A percentile compares a stretch with the other conserved stretches of the same genome.
These are phyloP conservation scores for Lepisosteus oculatus DNA, from an alignment of 2,113 vertebrate species.

Conservation along the genomic window DNA sequence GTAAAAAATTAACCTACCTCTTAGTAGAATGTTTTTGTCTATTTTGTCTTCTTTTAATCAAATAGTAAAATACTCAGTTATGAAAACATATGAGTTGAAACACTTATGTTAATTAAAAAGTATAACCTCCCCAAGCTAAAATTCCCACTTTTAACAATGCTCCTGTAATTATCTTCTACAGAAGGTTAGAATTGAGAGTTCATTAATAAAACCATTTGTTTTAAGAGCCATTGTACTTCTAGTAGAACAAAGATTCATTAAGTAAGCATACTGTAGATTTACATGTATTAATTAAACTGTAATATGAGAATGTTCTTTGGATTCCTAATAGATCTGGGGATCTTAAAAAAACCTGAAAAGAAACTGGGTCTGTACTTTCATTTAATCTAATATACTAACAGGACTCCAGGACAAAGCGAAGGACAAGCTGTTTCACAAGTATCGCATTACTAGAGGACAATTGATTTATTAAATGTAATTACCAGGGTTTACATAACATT, in stretches of 20 bases:
- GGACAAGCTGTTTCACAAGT: conserved; percentile 15
- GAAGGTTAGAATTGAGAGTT: conserved; percentile 25
- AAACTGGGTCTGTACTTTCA: conserved; percentile 12
- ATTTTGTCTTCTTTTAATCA: conserved; percentile 26
- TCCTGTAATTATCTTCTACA: conserved; percentile 28
- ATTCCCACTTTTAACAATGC: conserved; percentile 22
- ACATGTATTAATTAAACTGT: conserved; percentile 34
- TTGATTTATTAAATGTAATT: conserved; percentile 38
- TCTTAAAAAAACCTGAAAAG: conserved; percentile 1
- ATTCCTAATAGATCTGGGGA: conserved; percentile 11
- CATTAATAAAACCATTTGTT: conserved; percentile 37
- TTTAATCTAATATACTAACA: conserved; percentile 31
- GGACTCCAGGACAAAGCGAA: conserved; percentile 19
- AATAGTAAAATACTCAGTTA: conserved; percentile 21
- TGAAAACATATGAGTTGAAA: conserved; percentile 30
- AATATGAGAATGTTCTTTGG: conserved; percentile 27
- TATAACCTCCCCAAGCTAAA: conserved; percentile 27
- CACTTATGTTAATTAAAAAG: conserved; percentile 35
- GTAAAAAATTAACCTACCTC: neutral
- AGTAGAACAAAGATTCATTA: conserved; percentile 18
- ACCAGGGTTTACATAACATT: conserved; percentile 23
- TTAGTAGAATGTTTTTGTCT: conserved; percentile 4
- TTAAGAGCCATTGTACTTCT: conserved; percentile 21
- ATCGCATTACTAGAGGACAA: conserved; percentile 32
- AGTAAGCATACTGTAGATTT: conserved; percentile 26